Base-by-base conservation (phyloP, 2,797 vertebrate species). In the Spheniscus humboldti region DNA sequence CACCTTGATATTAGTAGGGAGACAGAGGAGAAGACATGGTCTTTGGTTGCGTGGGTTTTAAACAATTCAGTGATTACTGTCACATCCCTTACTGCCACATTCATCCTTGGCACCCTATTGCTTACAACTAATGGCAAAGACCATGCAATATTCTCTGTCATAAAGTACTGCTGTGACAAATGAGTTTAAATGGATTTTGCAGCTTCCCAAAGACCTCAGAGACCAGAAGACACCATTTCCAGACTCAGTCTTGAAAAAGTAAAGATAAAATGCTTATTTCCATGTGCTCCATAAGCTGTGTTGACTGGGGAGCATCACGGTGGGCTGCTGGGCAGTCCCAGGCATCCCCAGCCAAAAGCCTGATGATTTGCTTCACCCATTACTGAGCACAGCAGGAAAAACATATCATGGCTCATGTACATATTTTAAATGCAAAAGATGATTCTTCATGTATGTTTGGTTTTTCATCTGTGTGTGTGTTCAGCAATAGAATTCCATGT, bases 341-440 rank as follows among this genome's bases (percentile, higher is more conserved):
- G 76, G 81, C 62, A 88, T 5, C 94, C 94, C 57, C 95, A 86
- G 95, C 88, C 97, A 94, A 55, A 77, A 24, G 73, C 68, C 84
- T 11, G 57, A 94, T 94, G 60, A 95, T 93, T 96, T 96, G 93
- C 96, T 94, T 96, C 80, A 90, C 72, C 94, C 64, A 55, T 96
- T 95, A 90, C 63, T 80, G 74, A 86, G 76, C 62, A 64, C 57
- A 93, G 92, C 72, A 64, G 78, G 92, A 79, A 94, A 95, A 96
- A 96, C 80, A 67, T 73, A 43, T 48, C 56, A 68, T 96, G 86
- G 89, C 71, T 96, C 39, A n/a, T 76, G 86, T 89, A 83, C 56
- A 30, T 63, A 33, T 60, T 90, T 71, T 59, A 96, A 68, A 92
- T 94, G 80, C 90, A 92, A 96, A 77, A 78, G 77, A 72, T 86